phyloP scores from a whole-genome alignment of 2,888 invertebrate genomes.

The Apantesis nais region DNA sequence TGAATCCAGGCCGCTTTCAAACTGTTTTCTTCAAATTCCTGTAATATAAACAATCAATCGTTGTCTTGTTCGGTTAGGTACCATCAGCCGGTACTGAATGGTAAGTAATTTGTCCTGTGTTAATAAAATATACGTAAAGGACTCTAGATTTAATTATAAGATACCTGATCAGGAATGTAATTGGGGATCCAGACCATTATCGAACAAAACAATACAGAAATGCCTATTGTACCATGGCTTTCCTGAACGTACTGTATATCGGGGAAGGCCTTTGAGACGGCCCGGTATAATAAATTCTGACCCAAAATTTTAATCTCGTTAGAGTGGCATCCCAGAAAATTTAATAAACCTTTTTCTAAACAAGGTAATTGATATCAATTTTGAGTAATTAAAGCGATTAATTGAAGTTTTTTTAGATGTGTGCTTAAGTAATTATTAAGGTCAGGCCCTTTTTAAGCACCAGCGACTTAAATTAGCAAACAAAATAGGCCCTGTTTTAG shows the following conservation, averaged over 20 bases:
- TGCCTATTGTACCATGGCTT: not conserved
- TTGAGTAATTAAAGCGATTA: slow-evolving; percentile 36
- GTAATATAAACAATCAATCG: not conserved
- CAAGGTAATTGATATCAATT: slow-evolving; percentile 40
- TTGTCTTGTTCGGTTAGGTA: not conserved
- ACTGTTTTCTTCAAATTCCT: not conserved
- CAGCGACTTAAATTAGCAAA: not conserved
- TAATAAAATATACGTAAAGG: not conserved
- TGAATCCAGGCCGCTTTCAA: too few species aligned
- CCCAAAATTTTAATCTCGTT: slow-evolving; percentile 10
- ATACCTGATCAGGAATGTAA: not conserved
- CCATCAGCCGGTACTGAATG: not conserved
- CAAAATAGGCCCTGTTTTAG: not conserved
- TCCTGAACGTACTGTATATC: too few species aligned
- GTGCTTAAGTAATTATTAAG: slow-evolving; percentile 37
- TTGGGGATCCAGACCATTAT: not conserved
- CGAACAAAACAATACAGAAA: not conserved
- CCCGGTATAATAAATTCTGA: slow-evolving; percentile 8
- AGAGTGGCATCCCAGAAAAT: slow-evolving; percentile 13
- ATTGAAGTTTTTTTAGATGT: slow-evolving; percentile 29
- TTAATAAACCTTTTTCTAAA: slow-evolving; percentile 37
- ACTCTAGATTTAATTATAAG: not conserved
- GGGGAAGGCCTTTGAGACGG: not conserved
- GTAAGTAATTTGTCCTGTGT: not conserved
- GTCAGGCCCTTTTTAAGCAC: slow-evolving; percentile 14